Evolutionary conservation across 2,888 invertebrate species (phyloP).

Genomic region (Cantharis nigra): DNA sequence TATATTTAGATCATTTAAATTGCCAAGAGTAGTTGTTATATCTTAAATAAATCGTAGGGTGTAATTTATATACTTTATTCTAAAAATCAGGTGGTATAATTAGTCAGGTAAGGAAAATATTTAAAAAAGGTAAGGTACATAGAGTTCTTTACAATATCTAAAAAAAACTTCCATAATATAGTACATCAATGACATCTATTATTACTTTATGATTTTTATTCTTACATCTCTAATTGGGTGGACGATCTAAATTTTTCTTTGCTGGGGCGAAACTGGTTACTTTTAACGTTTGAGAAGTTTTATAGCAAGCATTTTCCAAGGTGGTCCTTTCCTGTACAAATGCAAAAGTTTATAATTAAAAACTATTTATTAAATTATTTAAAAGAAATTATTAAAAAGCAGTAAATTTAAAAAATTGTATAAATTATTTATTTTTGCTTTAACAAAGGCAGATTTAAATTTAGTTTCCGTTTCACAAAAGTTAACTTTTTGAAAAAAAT

Average conservation of each 20-base stretch:
- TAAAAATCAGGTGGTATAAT: not conserved
- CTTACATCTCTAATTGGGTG: not conserved
- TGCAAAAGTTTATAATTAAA: not conserved
- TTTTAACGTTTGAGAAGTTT: not conserved
- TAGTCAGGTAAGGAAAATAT: not conserved
- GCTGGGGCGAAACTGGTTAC: not conserved
- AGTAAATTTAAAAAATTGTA: not conserved
- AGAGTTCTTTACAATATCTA: not conserved
- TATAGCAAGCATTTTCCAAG: not conserved
- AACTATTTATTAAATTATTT: not conserved
- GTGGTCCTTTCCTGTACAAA: not conserved
- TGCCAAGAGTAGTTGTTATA: not conserved
- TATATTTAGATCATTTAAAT: too few species aligned
- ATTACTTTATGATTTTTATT: not conserved
- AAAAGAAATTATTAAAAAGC: not conserved
- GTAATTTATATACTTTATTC: not conserved
- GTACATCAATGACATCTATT: not conserved
- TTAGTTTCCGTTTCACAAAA: not conserved
- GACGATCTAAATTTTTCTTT: not conserved
- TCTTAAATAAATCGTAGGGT: not conserved
- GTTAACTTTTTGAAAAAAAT: not conserved
- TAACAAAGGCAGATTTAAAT: not conserved
- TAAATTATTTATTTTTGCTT: not conserved
- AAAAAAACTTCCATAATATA: not conserved
- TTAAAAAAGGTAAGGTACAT: not conserved